Conservation (phyloP, 2,797 vertebrate genomes). For the Coregonus suidteri region DNA sequence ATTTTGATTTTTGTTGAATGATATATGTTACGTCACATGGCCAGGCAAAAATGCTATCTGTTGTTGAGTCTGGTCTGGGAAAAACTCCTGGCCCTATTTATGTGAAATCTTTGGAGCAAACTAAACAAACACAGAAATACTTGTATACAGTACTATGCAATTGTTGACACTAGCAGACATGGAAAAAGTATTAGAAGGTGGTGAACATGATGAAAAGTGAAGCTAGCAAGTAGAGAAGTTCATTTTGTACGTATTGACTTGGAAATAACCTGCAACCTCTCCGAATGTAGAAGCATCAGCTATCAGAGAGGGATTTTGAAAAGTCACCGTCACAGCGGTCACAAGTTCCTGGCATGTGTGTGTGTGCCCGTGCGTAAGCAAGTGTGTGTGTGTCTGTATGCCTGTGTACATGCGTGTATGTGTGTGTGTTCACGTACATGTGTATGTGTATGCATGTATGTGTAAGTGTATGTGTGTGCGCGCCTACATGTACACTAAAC, state of each 20-base stretch:
- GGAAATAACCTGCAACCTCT: slow-evolving; percentile 9
- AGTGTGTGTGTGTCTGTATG: not conserved
- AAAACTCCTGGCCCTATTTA: no score
- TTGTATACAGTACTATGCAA: no score
- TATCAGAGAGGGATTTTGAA: slow-evolving; percentile 11
- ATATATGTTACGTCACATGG: no score
- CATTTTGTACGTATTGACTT: not conserved
- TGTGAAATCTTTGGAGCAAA: no score
- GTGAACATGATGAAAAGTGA: not conserved
- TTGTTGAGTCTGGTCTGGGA: no score
- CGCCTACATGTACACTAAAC: not conserved
- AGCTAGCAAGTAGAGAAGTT: not conserved
- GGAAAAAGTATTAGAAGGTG: not conserved
- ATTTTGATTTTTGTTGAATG: not conserved
- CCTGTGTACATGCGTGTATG: not conserved
- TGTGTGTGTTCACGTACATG: not conserved
- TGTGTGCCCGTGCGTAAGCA: no score
- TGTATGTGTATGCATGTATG: not conserved
- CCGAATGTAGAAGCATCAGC: slow-evolving; percentile 8
- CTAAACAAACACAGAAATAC: no score
- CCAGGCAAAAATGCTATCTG: no score
- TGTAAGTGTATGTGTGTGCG: not conserved
- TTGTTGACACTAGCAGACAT: not conserved
- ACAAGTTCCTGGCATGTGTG: not conserved
- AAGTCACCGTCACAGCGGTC: not conserved